phyloP scores from a whole-genome alignment of 2,797 vertebrate genomes.

The Borostomias antarcticus region DNA sequence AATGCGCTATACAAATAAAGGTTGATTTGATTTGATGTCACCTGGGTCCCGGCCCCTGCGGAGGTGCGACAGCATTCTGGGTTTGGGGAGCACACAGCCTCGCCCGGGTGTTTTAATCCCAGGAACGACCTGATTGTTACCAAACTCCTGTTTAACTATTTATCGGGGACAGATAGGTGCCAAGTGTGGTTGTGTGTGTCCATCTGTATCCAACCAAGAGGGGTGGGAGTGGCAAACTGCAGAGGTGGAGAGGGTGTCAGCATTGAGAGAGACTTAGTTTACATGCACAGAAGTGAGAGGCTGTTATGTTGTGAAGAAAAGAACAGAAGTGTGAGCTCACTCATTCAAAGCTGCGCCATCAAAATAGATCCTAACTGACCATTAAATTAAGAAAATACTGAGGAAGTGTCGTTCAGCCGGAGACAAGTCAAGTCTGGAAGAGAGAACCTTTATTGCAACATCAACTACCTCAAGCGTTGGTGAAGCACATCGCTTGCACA shows the following conservation, averaged over 20 bases:
- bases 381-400: neutral
- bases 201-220: slow-evolving; percentile 34
- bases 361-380: neutral
- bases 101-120: slow-evolving; percentile 54
- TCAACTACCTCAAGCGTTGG: neutral
- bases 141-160: slow-evolving; percentile 81
- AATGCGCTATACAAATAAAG: too few species aligned
- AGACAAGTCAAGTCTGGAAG: neutral
- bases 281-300: neutral
- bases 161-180: slow-evolving; percentile 67
- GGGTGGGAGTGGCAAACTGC: slow-evolving; percentile 15
- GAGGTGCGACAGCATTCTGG: too few species aligned
- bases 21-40: too few species aligned
- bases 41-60: neutral
- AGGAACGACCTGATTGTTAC: slow-evolving; percentile 68
- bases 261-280: slow-evolving; percentile 9
- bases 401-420: neutral
- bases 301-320: too few species aligned
- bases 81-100: neutral
- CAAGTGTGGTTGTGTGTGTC: slow-evolving; percentile 64
- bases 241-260: slow-evolving; percentile 45
- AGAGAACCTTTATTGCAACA: neutral
- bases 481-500: neutral
- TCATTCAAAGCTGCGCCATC: too few species aligned
- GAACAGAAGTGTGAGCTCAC: neutral